A percentile compares a stretch with the other conserved stretches of the same genome.
phyloP scores from a whole-genome alignment of 2,797 vertebrate genomes.

The Valencia hispanica region DNA sequence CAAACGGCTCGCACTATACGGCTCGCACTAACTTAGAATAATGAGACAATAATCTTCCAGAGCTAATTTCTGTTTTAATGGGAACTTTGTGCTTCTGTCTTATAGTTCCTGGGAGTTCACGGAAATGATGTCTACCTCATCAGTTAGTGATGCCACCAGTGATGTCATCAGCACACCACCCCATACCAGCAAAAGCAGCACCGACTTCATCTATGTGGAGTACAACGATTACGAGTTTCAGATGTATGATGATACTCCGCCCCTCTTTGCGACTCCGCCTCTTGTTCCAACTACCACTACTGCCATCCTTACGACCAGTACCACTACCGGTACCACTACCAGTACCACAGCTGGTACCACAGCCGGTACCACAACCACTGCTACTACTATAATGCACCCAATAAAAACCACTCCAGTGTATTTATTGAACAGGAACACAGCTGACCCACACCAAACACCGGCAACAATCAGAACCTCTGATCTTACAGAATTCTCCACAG shows the following conservation, averaged over 20 bases:
- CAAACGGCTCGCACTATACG: too few species aligned
- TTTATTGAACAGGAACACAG: slow-evolving; percentile 25
- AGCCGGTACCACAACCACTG: not conserved
- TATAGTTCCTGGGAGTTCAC: slow-evolving; percentile 31
- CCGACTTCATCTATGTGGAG: slow-evolving; percentile 67
- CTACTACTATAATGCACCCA: not conserved
- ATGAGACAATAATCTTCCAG: not conserved
- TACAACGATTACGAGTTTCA: slow-evolving; percentile 63
- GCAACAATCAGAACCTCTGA: not conserved
- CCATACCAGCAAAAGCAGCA: slow-evolving; percentile 30
- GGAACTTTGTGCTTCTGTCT: slow-evolving; percentile 9
- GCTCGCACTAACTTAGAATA: not conserved
- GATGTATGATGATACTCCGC: slow-evolving; percentile 10
- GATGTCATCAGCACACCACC: slow-evolving; percentile 15
- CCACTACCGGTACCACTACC: not conserved
- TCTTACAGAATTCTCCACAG: slow-evolving; percentile 15
- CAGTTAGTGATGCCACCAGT: slow-evolving; percentile 10
- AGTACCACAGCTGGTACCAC: not conserved
- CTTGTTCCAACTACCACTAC: not conserved
- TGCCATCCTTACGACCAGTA: not conserved
- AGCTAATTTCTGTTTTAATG: not conserved
- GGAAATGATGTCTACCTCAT: slow-evolving; percentile 10
- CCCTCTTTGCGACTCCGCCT: not conserved
- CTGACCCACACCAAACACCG: not conserved
- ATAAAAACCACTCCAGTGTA: slow-evolving; percentile 30